A percentile compares a stretch with the other conserved stretches of the same genome.
Evolutionary conservation across 2,113 vertebrate genomes (phyloP).

Genomic region (Tapirus terrestris): DNA sequence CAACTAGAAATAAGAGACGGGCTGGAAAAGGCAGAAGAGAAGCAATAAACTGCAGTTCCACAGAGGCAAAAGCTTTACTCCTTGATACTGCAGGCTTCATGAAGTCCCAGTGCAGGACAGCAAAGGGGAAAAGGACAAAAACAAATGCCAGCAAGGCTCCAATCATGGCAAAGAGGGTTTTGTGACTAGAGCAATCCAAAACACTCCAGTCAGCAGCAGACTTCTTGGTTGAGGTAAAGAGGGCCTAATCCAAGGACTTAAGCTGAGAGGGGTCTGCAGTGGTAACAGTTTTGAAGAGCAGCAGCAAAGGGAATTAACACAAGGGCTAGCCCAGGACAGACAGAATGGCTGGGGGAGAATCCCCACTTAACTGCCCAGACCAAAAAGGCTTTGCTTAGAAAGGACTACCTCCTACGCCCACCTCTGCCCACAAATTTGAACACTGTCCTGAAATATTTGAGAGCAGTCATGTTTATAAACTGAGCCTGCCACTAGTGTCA

Average conservation of each 20-base stretch:
- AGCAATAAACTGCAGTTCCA: not conserved
- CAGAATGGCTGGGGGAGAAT: not conserved
- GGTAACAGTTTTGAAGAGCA: not conserved
- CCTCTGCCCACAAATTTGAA: not conserved
- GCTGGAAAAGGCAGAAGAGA: not conserved
- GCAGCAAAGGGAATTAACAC: not conserved
- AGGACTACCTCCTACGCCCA: not conserved
- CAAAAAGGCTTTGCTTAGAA: not conserved
- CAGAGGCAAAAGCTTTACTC: not conserved
- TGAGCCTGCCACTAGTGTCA: not conserved
- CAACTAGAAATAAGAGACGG: not conserved
- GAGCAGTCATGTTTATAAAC: not conserved
- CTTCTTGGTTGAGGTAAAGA: not conserved
- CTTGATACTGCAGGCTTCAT: not conserved
- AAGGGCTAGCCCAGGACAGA: not conserved
- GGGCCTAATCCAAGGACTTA: not conserved
- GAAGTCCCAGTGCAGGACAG: not conserved
- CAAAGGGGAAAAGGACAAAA: not conserved
- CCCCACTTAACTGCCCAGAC: not conserved
- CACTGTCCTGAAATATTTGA: not conserved
- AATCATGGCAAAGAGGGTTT: not conserved
- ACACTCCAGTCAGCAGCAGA: not conserved
- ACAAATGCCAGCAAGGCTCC: not conserved
- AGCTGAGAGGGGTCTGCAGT: not conserved
- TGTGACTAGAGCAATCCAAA: not conserved